phyloP scores from a whole-genome alignment of 2,797 vertebrate species.

The Spatula versicolor region DNA sequence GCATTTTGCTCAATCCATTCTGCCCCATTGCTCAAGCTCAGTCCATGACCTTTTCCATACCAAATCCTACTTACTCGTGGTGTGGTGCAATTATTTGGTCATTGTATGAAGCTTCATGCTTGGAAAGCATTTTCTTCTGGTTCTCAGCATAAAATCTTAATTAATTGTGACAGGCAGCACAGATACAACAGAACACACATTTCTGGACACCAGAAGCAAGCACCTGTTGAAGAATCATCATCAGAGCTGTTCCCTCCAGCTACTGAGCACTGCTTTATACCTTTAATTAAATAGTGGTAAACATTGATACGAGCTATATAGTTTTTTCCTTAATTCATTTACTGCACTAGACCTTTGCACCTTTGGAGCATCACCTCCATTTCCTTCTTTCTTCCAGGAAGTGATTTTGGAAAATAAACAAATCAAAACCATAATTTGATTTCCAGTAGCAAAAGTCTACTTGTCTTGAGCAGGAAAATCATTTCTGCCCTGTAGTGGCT shows the following conservation, averaged over 20 bases:
- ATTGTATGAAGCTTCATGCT: rapidly evolving
- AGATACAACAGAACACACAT: rapidly evolving
- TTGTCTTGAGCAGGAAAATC: background rate
- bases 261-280: rapidly evolving
- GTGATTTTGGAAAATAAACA: background rate
- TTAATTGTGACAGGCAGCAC: background rate
- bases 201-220: background rate
- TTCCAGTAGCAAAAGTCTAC: background rate
- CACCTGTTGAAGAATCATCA: background rate
- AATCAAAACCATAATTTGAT: background rate
- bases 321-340: background rate
- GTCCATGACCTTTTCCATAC: background rate
- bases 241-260: background rate
- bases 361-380: background rate
- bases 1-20: background rate
- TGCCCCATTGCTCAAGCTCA: background rate
- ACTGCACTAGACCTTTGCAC: background rate
- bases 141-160: background rate
- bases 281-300: background rate
- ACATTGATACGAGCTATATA: rapidly evolving
- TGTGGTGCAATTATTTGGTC: background rate
- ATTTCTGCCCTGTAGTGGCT: background rate
- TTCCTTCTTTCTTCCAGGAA: background rate
- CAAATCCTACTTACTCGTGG: rapidly evolving
- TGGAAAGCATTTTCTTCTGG: background rate